Evolutionary conservation across 2,888 invertebrate genomes (phyloP).

Genomic region (Drosophila demipolita): DNA sequence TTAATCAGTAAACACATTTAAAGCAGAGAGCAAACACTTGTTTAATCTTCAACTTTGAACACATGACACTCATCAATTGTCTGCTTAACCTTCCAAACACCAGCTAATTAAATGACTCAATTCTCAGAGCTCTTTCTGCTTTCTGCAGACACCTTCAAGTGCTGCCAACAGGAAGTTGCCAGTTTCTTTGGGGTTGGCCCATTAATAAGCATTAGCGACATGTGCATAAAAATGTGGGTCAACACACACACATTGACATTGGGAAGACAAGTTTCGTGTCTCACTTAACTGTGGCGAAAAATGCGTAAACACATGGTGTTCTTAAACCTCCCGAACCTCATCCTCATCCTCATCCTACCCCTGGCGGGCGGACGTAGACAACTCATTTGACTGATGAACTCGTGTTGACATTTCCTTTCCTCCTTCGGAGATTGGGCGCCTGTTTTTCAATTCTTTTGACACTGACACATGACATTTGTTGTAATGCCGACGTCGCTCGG

Average conservation of each 20-base stretch:
- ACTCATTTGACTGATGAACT: constrained; percentile 84
- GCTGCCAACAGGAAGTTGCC: constrained; percentile 9
- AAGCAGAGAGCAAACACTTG: constrained; percentile 4
- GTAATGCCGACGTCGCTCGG: constrained; percentile 64
- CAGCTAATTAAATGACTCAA: constrained; percentile 72
- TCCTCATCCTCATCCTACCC: constrained; percentile 10
- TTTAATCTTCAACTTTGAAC: constrained; percentile 7
- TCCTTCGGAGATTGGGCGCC: constrained; percentile 35
- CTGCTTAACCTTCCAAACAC: constrained; percentile 8
- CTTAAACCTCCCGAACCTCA: not conserved
- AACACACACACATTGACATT: constrained; percentile 32
- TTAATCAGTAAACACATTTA: constrained; percentile 3
- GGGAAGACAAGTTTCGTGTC: constrained; percentile 36
- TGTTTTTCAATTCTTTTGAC: constrained; percentile 75
- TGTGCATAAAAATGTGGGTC: constrained; percentile 72
- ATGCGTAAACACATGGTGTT: constrained; percentile 58
- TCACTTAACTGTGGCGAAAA: constrained; percentile 53
- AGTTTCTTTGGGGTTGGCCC: constrained; percentile 37
- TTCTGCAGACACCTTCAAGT: constrained; percentile 45
- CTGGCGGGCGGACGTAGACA: constrained; percentile 62
- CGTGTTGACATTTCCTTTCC: constrained; percentile 79
- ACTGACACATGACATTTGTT: constrained; percentile 81
- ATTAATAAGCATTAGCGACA: constrained; percentile 73
- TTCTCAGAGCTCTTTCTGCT: constrained; percentile 31
- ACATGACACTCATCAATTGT: constrained; percentile 34